phyloP scores from a whole-genome alignment of 2,888 invertebrate species.

The Panzeria rudis region DNA sequence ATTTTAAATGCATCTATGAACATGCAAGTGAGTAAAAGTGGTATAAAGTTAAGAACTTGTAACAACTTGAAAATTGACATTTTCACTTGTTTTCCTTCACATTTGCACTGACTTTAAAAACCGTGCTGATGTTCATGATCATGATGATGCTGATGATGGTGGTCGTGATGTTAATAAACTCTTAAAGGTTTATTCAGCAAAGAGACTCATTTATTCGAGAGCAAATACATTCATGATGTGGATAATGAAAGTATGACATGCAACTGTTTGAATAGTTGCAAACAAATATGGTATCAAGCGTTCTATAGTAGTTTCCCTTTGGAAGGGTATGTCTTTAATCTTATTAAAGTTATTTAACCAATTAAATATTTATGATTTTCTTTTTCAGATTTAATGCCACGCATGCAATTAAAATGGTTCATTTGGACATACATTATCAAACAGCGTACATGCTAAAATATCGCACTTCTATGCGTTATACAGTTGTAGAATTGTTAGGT shows the following conservation, averaged over 20 bases:
- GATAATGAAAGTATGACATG: constrained; percentile 80
- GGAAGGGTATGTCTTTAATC: constrained; percentile 73
- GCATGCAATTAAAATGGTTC: constrained; percentile 67
- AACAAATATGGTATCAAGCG: constrained; percentile 76
- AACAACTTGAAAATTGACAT: constrained; percentile 27
- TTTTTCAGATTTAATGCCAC: constrained; percentile 51
- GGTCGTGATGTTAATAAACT: constrained; percentile 15
- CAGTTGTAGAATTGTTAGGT: constrained; percentile 84
- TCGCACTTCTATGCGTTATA: constrained; percentile 82
- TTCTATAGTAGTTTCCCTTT: constrained; percentile 74
- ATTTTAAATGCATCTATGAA: constrained; percentile 79
- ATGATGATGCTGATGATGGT: not conserved
- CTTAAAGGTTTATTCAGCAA: constrained; percentile 75
- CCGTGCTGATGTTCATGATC: not conserved
- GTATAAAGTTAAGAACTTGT: constrained; percentile 28
- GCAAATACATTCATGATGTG: constrained; percentile 76
- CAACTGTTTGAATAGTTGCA: constrained; percentile 80
- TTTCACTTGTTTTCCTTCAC: constrained; percentile 26
- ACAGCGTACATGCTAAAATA: constrained; percentile 82
- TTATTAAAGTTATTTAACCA: not conserved
- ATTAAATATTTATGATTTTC: constrained; percentile 12
- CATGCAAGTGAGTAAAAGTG: constrained; percentile 76
- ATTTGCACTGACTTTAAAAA: constrained; percentile 16
- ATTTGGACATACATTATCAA: constrained; percentile 82
- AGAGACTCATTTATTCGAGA: constrained; percentile 76